phyloP scores from a whole-genome alignment of 2,888 invertebrate species.

The Andrena camellia region DNA sequence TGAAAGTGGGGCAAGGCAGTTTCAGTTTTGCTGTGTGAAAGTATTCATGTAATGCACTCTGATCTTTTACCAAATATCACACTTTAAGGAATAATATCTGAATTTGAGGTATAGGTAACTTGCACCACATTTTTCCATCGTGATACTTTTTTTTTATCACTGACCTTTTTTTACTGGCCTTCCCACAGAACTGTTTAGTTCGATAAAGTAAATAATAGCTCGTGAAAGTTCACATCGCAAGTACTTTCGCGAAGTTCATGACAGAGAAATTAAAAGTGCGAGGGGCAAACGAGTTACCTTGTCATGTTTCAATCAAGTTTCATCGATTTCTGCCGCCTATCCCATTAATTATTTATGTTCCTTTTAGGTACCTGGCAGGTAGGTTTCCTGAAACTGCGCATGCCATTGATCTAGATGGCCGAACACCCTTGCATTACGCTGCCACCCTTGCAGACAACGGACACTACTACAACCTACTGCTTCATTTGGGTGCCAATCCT shows the following conservation, averaged over 20 bases:
- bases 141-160: too few relatives aligned
- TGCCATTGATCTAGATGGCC: constrained; percentile 91
- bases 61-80: too few relatives aligned
- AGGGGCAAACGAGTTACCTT: background rate
- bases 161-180: too few relatives aligned
- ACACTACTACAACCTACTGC: constrained; percentile 93
- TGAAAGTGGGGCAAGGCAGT: too few relatives aligned
- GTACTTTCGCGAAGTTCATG: background rate
- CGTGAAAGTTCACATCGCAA: background rate
- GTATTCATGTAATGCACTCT: too few relatives aligned
- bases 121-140: too few relatives aligned
- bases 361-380: constrained; percentile 88
- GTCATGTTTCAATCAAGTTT: constrained; percentile 23
- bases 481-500: constrained; percentile 94
- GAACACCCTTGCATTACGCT: constrained; percentile 96
- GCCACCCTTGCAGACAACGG: constrained; percentile 94
- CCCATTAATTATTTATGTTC: constrained; percentile 41
- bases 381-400: constrained; percentile 95
- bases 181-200: background rate
- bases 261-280: background rate
- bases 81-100: too few relatives aligned
- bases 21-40: too few relatives aligned
- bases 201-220: background rate
- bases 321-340: constrained; percentile 30
- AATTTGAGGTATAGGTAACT: too few relatives aligned